phyloP scores from a whole-genome alignment of 2,888 invertebrate genomes.

The Acanthococcus lagerstroemiae region DNA sequence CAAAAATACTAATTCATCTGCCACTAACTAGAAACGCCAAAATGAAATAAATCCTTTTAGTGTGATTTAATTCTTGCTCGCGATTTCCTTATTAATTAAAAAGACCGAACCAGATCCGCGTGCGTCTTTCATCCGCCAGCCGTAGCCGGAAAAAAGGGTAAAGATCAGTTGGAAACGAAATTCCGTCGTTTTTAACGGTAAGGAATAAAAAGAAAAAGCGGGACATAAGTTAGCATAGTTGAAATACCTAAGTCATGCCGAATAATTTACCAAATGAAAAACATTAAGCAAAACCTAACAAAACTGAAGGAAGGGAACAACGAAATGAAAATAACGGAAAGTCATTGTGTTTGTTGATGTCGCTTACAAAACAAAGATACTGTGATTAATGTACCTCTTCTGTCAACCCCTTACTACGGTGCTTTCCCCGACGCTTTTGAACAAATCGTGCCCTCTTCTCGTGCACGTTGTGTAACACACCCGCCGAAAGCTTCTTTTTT shows the following conservation, averaged over 20 bases:
- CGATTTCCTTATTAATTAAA: background rate
- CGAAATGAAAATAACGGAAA: slow-evolving; percentile 30
- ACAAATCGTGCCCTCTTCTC: background rate
- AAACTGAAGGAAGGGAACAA: slow-evolving; percentile 17
- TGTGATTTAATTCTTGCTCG: background rate
- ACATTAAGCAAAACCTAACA: slow-evolving; percentile 23
- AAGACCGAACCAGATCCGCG: background rate
- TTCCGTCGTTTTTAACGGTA: background rate
- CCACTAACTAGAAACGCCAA: too few relatives aligned
- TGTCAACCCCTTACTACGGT: slow-evolving; percentile 26
- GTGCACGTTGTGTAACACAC: background rate
- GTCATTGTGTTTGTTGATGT: slow-evolving; percentile 30
- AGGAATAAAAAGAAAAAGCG: slow-evolving; percentile 12
- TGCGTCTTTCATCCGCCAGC: background rate
- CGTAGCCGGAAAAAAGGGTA: background rate
- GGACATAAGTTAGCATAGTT: slow-evolving; percentile 26
- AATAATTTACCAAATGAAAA: slow-evolving; percentile 32
- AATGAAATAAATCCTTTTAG: too few relatives aligned
- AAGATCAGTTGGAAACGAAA: background rate
- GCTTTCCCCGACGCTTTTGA: too few relatives aligned
- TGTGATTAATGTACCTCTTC: slow-evolving; percentile 29
- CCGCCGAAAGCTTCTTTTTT: background rate
- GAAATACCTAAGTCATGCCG: slow-evolving; percentile 32
- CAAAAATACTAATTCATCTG: too few relatives aligned
- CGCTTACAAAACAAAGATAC: slow-evolving; percentile 30